phyloP scores from a whole-genome alignment of 2,113 vertebrate genomes.

The Mus spicilegus region DNA sequence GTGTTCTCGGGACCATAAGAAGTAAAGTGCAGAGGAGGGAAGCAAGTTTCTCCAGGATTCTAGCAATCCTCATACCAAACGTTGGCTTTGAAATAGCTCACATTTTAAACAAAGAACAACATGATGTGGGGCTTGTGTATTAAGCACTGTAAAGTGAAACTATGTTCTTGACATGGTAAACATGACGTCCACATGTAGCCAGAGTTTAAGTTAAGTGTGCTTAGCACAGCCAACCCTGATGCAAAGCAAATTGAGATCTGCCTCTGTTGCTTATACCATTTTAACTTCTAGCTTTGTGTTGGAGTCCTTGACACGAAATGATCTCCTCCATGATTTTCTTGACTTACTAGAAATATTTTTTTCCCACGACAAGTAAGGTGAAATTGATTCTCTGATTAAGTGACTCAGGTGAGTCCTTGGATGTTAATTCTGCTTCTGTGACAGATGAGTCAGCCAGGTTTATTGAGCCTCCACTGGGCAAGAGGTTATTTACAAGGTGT shows the following conservation, averaged over 20 bases:
- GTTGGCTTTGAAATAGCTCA: constrained; percentile 61
- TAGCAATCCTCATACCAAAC: constrained; percentile 35
- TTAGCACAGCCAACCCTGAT: neutral
- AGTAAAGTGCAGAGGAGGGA: neutral
- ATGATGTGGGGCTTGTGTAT: constrained; percentile 31
- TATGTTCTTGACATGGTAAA: constrained; percentile 60
- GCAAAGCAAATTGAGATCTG: constrained; percentile 69
- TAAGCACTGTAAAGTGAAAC: constrained; percentile 49
- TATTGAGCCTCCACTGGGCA: constrained; percentile 53
- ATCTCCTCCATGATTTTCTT: constrained; percentile 61
- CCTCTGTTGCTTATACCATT: constrained; percentile 53
- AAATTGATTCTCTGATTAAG: constrained; percentile 75
- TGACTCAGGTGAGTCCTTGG: constrained; percentile 42
- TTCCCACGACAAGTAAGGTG: constrained; percentile 63
- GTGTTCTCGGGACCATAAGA: constrained; percentile 68
- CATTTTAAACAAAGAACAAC: constrained; percentile 4
- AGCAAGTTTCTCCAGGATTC: constrained; percentile 33
- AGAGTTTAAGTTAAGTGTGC: neutral
- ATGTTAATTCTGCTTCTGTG: constrained; percentile 56
- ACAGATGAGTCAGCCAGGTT: constrained; percentile 70
- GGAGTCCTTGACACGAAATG: constrained; percentile 34
- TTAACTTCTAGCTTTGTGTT: constrained; percentile 58
- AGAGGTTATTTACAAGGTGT: constrained; percentile 79
- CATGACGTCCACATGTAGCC: constrained; percentile 58
- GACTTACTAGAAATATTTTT: constrained; percentile 74